phyloP scores from a whole-genome alignment of 2,888 invertebrate genomes.

The Yponomeuta sedellus region DNA sequence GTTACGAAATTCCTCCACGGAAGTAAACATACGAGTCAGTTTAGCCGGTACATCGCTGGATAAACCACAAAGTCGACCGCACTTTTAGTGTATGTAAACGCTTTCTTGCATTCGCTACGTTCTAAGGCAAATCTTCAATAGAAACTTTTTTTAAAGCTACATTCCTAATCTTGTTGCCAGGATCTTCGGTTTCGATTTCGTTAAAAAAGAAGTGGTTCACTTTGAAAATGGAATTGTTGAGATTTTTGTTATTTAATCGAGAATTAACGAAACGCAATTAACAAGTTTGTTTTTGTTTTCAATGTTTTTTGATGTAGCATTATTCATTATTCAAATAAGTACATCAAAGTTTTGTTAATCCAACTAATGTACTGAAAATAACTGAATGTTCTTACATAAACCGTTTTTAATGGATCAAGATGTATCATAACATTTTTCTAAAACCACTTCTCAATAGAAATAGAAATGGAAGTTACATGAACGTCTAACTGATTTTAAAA shows the following conservation, averaged over 20 bases:
- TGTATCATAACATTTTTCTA: neutral
- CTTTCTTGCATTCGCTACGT: slow-evolving; percentile 15
- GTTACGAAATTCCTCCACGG: no score
- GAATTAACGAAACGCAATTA: no score
- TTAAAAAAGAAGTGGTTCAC: slow-evolving; percentile 27
- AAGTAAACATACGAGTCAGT: no score
- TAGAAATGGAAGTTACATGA: neutral
- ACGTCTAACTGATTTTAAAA: no score
- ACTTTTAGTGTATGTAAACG: slow-evolving; percentile 8
- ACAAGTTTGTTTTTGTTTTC: no score
- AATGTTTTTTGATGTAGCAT: slow-evolving; percentile 33
- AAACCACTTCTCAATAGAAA: neutral
- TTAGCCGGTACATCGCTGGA: no score
- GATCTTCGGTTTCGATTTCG: slow-evolving; percentile 28
- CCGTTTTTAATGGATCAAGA: no score
- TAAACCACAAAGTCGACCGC: neutral
- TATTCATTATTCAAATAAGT: no score
- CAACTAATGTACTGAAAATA: neutral
- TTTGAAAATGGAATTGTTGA: slow-evolving; percentile 59
- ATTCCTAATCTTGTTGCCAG: slow-evolving; percentile 55
- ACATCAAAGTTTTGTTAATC: slow-evolving; percentile 40
- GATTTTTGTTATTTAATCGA: slow-evolving; percentile 43
- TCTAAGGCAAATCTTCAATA: slow-evolving; percentile 49
- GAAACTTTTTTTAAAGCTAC: slow-evolving; percentile 37
- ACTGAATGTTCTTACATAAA: no score